These are phyloP conservation scores for Endotricha flammealis DNA, from an alignment of 2,888 invertebrate species.

Conservation along the genomic window DNA sequence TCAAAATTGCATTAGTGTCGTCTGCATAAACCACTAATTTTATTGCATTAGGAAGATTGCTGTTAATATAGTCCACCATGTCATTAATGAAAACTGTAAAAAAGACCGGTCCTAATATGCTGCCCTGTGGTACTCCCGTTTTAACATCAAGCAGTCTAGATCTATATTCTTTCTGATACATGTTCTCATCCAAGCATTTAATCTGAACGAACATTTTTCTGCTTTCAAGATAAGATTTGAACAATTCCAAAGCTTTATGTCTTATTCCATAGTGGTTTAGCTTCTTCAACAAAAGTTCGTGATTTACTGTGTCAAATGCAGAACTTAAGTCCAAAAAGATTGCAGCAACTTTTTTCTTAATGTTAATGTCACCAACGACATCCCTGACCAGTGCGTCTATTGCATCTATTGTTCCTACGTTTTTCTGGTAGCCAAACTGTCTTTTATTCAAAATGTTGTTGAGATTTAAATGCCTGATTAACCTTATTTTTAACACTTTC, in stretches of 20 bases:
- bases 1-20: conserved; percentile 3
- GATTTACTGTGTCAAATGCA: too few relatives aligned
- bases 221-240: not conserved
- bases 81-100: conserved; percentile 4
- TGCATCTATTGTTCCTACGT: not conserved
- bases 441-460: not conserved
- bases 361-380: not conserved
- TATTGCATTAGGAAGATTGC: not conserved
- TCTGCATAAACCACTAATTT: conserved; percentile 2
- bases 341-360: not conserved
- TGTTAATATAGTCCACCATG: conserved; percentile 1
- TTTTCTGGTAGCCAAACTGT: not conserved
- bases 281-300: not conserved
- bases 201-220: not conserved
- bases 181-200: not conserved
- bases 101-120: not conserved
- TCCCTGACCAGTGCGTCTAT: not conserved
- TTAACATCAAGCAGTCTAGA: not conserved
- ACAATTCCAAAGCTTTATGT: not conserved
- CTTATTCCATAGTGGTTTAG: not conserved
- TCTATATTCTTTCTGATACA: not conserved
- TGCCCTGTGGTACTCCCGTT: not conserved
- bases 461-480: conserved; percentile 1
- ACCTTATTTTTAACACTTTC: conserved; percentile 4
- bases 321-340: not conserved